These are phyloP conservation scores for Colius striatus DNA, from an alignment of 2,113 vertebrate genomes.

Conservation along the genomic window DNA sequence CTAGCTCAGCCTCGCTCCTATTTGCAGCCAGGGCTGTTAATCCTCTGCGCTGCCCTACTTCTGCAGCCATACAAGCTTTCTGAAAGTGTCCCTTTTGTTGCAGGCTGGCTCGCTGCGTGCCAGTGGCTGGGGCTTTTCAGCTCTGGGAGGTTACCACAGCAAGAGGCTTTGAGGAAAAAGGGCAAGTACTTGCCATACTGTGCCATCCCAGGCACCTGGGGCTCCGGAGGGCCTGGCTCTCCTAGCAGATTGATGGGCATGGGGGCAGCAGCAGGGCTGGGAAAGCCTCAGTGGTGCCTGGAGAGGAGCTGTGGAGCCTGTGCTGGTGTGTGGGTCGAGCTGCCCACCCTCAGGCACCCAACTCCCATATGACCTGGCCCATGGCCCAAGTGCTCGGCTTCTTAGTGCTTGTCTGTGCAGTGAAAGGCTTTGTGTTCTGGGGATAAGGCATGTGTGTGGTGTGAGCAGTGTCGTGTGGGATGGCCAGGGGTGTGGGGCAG, in stretches of 20 bases:
- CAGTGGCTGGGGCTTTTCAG: background rate
- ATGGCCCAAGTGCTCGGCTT: rapidly evolving
- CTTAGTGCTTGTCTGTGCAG: background rate
- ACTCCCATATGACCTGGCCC: background rate
- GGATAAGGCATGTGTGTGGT: background rate
- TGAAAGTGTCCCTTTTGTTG: background rate
- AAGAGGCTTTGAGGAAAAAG: background rate
- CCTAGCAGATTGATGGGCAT: background rate
- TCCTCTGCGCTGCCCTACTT: conserved; percentile 7
- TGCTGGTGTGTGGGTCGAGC: background rate
- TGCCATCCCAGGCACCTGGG: background rate
- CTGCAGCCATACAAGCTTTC: background rate
- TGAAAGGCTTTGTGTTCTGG: background rate
- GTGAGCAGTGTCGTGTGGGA: background rate
- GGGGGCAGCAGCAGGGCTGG: background rate
- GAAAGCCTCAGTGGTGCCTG: background rate
- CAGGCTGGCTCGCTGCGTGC: background rate
- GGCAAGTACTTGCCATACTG: background rate
- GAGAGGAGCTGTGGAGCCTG: background rate
- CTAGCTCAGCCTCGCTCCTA: background rate
- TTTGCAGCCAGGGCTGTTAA: background rate
- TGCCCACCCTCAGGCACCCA: background rate
- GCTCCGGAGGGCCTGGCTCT: background rate
- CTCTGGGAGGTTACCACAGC: background rate
- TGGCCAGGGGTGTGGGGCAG: background rate